These are phyloP conservation scores for Brachionus koreanus DNA, from an alignment of 1,140 invertebrate species.

Conservation along the genomic window DNA sequence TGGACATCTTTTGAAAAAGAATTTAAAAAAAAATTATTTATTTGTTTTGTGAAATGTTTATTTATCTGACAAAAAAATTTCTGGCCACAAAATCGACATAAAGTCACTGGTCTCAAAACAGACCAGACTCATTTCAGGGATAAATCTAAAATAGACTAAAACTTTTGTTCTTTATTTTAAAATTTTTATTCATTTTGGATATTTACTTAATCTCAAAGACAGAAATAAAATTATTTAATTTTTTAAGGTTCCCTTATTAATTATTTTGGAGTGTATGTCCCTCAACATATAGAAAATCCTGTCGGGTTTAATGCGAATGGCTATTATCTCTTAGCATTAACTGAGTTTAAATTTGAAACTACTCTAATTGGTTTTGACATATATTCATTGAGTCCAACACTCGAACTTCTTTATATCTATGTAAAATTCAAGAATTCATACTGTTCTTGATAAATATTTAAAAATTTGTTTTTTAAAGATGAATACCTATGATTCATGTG, in stretches of 20 bases:
- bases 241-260: neutral
- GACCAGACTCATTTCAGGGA: too few relatives aligned
- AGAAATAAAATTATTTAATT: neutral
- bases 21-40: too few relatives aligned
- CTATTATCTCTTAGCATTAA: neutral
- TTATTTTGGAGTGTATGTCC: neutral
- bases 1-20: too few relatives aligned
- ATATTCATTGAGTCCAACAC: neutral
- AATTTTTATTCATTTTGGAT: too few relatives aligned
- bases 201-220: too few relatives aligned
- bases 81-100: too few relatives aligned
- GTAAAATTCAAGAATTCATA: neutral
- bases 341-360: neutral
- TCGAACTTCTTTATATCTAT: neutral
- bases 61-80: too few relatives aligned
- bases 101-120: too few relatives aligned
- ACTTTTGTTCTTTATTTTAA: too few relatives aligned
- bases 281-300: neutral
- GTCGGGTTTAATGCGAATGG: neutral
- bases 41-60: too few relatives aligned
- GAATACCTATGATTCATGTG: neutral
- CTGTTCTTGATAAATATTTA: neutral
- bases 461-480: neutral
- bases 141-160: too few relatives aligned
- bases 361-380: neutral